phyloP scores from a whole-genome alignment of 2,113 vertebrate species.

The Petrocephalus zakoni region DNA sequence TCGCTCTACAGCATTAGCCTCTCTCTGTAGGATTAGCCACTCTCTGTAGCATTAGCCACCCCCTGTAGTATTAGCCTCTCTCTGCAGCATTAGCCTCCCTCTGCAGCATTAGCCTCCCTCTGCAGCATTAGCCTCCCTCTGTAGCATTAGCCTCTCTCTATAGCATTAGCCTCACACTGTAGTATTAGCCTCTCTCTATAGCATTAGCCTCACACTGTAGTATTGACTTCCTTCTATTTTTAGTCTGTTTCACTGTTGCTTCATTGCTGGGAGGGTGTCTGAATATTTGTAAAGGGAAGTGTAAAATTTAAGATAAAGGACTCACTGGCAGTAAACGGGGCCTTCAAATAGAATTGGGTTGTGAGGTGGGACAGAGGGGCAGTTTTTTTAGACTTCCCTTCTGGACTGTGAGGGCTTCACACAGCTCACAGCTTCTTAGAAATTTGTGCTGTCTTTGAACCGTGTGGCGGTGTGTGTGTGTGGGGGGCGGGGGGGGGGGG shows the following conservation, averaged over 20 bases:
- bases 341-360: not conserved
- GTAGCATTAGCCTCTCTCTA: too few species aligned
- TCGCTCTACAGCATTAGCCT: too few species aligned
- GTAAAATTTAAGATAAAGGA: not conserved
- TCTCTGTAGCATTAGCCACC: not conserved
- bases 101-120: too few species aligned
- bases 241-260: not conserved
- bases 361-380: not conserved
- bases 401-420: not conserved
- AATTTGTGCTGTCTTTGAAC: not conserved
- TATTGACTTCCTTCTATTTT: constrained; percentile 54
- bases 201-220: constrained; percentile 50
- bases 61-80: not conserved
- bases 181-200: constrained; percentile 4
- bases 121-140: too few species aligned
- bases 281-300: not conserved
- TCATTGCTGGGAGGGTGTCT: not conserved
- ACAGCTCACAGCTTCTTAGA: not conserved
- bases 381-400: not conserved
- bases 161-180: too few species aligned
- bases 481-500: too few species aligned
- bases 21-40: not conserved
- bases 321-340: not conserved
- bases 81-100: too few species aligned
- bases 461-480: not conserved